phyloP scores from a whole-genome alignment of 2,888 invertebrate genomes.

The Tachystola acroxantha region DNA sequence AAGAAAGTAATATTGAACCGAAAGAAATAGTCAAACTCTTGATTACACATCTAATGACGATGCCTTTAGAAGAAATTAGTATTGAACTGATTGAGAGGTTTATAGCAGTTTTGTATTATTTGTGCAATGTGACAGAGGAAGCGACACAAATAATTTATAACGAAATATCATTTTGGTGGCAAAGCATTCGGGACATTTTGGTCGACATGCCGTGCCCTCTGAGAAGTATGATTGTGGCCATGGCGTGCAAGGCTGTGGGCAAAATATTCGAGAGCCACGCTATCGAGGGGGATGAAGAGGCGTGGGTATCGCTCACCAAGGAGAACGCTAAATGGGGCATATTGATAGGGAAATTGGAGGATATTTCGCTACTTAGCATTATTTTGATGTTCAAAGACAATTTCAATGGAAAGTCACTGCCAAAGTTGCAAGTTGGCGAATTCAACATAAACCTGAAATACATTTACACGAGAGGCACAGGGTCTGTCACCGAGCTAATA shows the following conservation, averaged over 20 bases:
- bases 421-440: conserved; percentile 73
- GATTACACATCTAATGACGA: conserved; percentile 85
- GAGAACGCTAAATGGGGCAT: conserved; percentile 93
- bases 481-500: conserved; percentile 92
- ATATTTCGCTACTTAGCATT: conserved; percentile 88
- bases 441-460: conserved; percentile 82
- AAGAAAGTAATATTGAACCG: conserved; percentile 57
- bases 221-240: conserved; percentile 88
- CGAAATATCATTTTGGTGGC: conserved; percentile 90
- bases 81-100: conserved; percentile 83
- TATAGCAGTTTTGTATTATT: conserved; percentile 79
- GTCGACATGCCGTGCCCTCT: conserved; percentile 86
- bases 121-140: conserved; percentile 81
- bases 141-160: conserved; percentile 82
- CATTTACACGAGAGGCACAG: conserved; percentile 82
- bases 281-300: conserved; percentile 75
- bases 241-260: conserved; percentile 88
- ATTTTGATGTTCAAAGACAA: conserved; percentile 77
- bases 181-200: conserved; percentile 83
- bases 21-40: conserved; percentile 84
- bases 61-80: conserved; percentile 70
- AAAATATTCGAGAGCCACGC: conserved; percentile 58
- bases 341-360: conserved; percentile 92
- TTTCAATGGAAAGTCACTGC: conserved; percentile 57
- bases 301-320: conserved; percentile 90